Base-by-base conservation (phyloP, 2,888 invertebrate species). In the Trichopoda pennipes region DNA sequence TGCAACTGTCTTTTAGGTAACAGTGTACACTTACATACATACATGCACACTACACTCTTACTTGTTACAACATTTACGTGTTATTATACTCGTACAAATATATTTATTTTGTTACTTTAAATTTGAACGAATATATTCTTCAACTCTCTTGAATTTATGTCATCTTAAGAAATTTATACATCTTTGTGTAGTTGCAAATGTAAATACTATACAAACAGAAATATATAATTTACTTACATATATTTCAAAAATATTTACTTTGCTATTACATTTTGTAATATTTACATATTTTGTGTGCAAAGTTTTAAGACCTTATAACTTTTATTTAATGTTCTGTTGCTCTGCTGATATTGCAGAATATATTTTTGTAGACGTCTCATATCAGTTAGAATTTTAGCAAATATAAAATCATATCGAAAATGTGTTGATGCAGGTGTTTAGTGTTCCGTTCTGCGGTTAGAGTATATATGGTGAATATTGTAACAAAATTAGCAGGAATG, bases 1-100 rank as follows among this genome's bases (percentile, higher is more conserved):
- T 69, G 61, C 61, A 76, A 61, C 28, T 69, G 61, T 61, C 53
- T 61, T 44, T 68, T 44, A n/a, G 44, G 53, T 38, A 47, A 68
- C 53, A 47, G 16, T 16, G 2, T 44, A 16, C 17, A 72, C 35
- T 28, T 23, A 17, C 47, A 2, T 17, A n/a, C n/a, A n/a, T n/a
- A n/a, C n/a, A n/a, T n/a, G n/a, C n/a, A n/a, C n/a, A n/a, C 28
- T 44, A 19, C 19, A 32, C 21, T 44, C 32, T 4, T 19, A 69
- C 9, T 69, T 56, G 32, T 3, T 0, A 49, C 12, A 17, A 1
- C 7, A n/a, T 49, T 21, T 17, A 49, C 32, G 12, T 12, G 10
- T 19, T 23, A 6, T n/a, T 16, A 69, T 47, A 47, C 56, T 35
- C 1, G 32, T 9, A 69, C 8, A n/a, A n/a, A n/a, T n/a, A n/a